phyloP scores from a whole-genome alignment of 2,888 invertebrate species.

The Itoplectis maculator region DNA sequence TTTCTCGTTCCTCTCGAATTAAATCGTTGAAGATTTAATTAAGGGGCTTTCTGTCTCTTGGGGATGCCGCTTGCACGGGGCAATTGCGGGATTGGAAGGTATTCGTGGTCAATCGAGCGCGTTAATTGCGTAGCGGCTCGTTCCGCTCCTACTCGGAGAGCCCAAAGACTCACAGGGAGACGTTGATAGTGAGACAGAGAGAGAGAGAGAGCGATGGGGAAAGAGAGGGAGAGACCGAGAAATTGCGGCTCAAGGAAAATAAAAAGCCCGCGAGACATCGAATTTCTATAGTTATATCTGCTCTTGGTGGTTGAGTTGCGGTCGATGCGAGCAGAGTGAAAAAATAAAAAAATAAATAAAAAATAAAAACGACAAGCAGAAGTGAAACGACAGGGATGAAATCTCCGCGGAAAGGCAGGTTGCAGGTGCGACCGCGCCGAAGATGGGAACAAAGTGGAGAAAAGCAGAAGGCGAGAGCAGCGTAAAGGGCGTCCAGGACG shows the following conservation, averaged over 20 bases:
- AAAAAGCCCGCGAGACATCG: conserved; percentile 38
- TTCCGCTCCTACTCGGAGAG: conserved; percentile 60
- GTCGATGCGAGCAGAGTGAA: conserved; percentile 22
- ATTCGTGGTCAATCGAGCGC: conserved; percentile 65
- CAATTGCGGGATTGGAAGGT: conserved; percentile 63
- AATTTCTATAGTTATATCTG: conserved; percentile 32
- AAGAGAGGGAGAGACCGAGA: conserved; percentile 26
- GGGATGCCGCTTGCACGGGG: conserved; percentile 34
- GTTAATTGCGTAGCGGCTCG: conserved; percentile 54
- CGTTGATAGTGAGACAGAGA: conserved; percentile 54
- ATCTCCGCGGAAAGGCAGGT: conserved; percentile 31
- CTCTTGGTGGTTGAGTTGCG: conserved; percentile 39
- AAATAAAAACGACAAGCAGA: not conserved
- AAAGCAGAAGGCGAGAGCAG: conserved; percentile 21
- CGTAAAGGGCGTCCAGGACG: not conserved
- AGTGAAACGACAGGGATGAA: conserved; percentile 33
- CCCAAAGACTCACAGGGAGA: no score
- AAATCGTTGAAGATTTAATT: conserved; percentile 59
- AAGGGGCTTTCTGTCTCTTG: conserved; percentile 40
- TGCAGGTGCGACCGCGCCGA: not conserved
- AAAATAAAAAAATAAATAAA: conserved; percentile 23
- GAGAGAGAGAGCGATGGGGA: conserved; percentile 31
- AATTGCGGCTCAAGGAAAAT: conserved; percentile 34
- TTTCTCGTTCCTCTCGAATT: conserved; percentile 41
- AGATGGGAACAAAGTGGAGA: not conserved